Evolutionary conservation across 1,140 invertebrate genomes (phyloP), one percentile per base, ranked within the genome.

Genomic region (Temnothorax longispinosus): DNA sequence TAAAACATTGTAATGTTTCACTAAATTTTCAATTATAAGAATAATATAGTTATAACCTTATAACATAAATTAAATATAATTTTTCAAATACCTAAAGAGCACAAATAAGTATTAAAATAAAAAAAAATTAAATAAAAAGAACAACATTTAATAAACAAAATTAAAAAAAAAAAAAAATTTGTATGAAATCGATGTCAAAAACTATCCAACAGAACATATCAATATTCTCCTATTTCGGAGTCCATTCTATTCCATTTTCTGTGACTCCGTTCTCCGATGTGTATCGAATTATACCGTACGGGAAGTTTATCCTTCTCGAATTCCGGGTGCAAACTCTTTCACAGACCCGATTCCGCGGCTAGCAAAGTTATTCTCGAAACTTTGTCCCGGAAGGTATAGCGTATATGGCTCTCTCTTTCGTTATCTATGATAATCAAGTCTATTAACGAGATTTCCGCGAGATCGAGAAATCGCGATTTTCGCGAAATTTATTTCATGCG

Each of bases 351-450:
- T 80, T 80, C 35, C 47, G 47, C 62, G 35, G 11, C 35, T 69
- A 50, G 60, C 47, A 54, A 80, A 80, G 44, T 80, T 80, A 80
- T 52, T 52, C 62, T 35, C 41, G n/a, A 67, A 80, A 80, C 62
- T 80, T 69, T 4, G 35, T 41, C 11, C 15, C 11, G 41, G 10
- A 56, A 76, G 38, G 35, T 32, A 58, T 18, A 41, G n/a, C 5
- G 6, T n/a, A 11, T 38, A 32, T 41, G n/a, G 32, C 60, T 5
- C 21, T 27, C 52, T 77, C 10, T n/a, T n/a, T 27, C 64, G 50
- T 41, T 56, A 69, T 56, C 21, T 50, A 71, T 56, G 21, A 71
- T 71, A 81, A 81, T 71, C 78, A 56, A 81, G 35, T 56, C n/a
- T 54, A 56, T 81, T 81, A 81, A 71, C 64, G 50, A 56, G 13